Conservation (phyloP, 2,113 vertebrate species). For the Gasterosteus aculeatus region DNA sequence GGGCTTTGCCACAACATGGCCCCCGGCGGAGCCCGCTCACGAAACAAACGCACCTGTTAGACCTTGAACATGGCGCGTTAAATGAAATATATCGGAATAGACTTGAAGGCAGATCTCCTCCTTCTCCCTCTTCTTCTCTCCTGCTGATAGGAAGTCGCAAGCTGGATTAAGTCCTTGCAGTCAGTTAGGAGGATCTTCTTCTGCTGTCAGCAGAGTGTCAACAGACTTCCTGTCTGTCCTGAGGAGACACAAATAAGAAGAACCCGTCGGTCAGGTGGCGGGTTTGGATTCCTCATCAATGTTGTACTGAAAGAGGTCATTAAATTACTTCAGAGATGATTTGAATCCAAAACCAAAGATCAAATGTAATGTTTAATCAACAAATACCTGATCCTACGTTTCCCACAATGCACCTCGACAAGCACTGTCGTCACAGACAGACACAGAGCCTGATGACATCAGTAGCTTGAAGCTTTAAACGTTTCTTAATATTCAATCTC, state of each 20-base stretch:
- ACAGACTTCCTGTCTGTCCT: constrained; percentile 25
- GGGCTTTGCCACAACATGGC: constrained; percentile 36
- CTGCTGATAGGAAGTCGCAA: background rate
- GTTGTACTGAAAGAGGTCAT: background rate
- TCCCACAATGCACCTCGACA: background rate
- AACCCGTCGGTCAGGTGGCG: background rate
- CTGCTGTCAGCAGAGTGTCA: background rate
- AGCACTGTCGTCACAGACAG: no score
- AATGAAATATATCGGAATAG: background rate
- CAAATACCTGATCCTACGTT: background rate
- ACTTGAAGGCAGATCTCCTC: background rate
- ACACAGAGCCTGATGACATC: no score
- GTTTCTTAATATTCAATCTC: background rate
- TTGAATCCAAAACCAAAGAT: background rate
- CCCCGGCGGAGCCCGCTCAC: background rate
- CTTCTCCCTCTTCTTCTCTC: background rate
- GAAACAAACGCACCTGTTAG: constrained; percentile 23
- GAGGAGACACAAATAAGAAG: constrained; percentile 2
- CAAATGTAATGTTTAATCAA: background rate
- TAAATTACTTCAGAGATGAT: no score
- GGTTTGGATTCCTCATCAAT: background rate
- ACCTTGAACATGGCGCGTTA: background rate
- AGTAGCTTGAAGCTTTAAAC: background rate
- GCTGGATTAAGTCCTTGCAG: no score
- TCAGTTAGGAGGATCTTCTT: background rate